Conservation (phyloP, 2,113 vertebrate species). For the Pontoporia blainvillei region DNA sequence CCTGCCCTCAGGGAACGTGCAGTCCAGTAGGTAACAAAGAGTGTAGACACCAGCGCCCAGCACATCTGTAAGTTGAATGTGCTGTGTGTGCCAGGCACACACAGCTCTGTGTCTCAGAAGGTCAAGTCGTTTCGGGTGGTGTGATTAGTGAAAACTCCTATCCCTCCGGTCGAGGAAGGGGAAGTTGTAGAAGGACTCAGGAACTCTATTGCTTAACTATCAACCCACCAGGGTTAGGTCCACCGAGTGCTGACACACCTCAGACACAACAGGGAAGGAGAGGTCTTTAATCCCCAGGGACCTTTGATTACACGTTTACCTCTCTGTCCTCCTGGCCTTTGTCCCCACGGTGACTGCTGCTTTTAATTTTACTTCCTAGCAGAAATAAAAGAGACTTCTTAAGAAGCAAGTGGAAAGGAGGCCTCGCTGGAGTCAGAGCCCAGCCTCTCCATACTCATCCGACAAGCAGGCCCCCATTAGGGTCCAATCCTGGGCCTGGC, state of each 20-base stretch:
- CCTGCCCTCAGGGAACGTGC: not conserved
- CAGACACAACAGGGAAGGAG: not conserved
- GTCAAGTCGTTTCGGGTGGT: not conserved
- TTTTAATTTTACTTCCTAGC: not conserved
- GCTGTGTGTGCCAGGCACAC: too few species aligned
- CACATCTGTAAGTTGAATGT: not conserved
- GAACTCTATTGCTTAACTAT: not conserved
- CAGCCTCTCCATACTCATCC: not conserved
- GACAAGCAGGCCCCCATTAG: not conserved
- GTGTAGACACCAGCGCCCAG: not conserved
- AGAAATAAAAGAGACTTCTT: not conserved
- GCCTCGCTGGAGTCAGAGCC: not conserved
- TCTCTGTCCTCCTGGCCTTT: not conserved
- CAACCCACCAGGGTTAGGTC: not conserved
- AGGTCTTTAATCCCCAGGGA: not conserved
- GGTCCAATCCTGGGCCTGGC: accelerated
- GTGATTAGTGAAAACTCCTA: not conserved
- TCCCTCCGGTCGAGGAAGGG: not conserved
- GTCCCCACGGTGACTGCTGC: too few species aligned
- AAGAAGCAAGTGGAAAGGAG: not conserved
- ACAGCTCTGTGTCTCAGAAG: not conserved
- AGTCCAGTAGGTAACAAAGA: not conserved
- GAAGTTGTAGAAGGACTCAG: not conserved
- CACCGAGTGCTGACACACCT: not conserved
- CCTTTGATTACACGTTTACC: not conserved